Conservation (phyloP, 2,113 vertebrate genomes). For the Columbina picui region DNA sequence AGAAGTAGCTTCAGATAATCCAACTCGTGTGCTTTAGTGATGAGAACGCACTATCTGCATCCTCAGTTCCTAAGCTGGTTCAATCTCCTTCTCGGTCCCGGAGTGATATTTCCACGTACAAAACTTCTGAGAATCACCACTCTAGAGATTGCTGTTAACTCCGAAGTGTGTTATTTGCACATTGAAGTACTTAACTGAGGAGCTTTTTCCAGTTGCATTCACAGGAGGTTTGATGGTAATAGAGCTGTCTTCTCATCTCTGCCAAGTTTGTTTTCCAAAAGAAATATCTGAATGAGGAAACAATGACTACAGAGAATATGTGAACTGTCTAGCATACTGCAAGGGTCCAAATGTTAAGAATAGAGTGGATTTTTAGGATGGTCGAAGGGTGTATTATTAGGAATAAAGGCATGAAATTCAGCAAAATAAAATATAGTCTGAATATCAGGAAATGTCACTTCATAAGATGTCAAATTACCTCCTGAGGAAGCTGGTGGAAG, state of each 20-base stretch:
- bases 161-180: slow-evolving; percentile 28
- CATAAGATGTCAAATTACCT: neutral
- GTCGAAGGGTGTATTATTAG: neutral
- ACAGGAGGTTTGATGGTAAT: slow-evolving; percentile 40
- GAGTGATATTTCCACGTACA: neutral
- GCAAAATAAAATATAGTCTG: neutral
- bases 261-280: slow-evolving; percentile 60
- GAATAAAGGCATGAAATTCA: neutral
- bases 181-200: slow-evolving; percentile 33
- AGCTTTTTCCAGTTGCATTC: slow-evolving; percentile 51
- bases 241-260: slow-evolving; percentile 36
- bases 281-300: slow-evolving; percentile 59
- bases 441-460: neutral
- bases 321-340: slow-evolving; percentile 20
- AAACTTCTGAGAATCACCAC: slow-evolving; percentile 25
- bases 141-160: neutral
- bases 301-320: slow-evolving; percentile 39
- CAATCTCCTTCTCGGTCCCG: neutral
- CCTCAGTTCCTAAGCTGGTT: neutral
- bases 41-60: slow-evolving; percentile 3
- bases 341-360: neutral
- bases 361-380: neutral
- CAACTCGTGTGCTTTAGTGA: neutral
- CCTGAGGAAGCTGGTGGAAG: neutral
- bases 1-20: neutral